A percentile compares a stretch with the other conserved stretches of the same genome.
Conservation (phyloP, 2,888 invertebrate species). For the Drosophila flavopinicola region DNA sequence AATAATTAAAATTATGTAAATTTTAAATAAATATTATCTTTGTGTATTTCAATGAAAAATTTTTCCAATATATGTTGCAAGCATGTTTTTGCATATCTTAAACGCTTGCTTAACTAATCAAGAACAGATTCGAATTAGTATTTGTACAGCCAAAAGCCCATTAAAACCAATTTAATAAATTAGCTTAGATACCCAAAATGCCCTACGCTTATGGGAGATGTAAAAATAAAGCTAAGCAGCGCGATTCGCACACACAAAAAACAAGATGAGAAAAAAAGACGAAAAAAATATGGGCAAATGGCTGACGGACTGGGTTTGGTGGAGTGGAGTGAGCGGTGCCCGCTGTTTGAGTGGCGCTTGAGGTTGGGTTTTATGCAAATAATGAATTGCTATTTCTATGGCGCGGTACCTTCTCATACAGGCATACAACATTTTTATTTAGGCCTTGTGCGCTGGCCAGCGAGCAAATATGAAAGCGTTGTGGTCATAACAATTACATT, state of each 20-base stretch:
- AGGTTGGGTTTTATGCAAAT: conserved; percentile 56
- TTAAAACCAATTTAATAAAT: neutral
- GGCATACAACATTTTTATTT: conserved; percentile 47
- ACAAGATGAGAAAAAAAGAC: too few relatives aligned
- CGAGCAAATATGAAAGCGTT: conserved; percentile 21
- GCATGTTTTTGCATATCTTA: too few relatives aligned
- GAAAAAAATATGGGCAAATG: conserved; percentile 42
- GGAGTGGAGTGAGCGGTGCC: conserved; percentile 29
- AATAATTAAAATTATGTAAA: too few relatives aligned
- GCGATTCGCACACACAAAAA: conserved; percentile 18
- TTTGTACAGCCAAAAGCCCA: neutral
- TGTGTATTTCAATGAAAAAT: too few relatives aligned
- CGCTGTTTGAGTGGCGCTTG: conserved; percentile 46
- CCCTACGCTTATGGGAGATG: conserved; percentile 2
- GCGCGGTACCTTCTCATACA: conserved; percentile 4
- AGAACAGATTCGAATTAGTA: too few relatives aligned
- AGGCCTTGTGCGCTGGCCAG: conserved; percentile 31
- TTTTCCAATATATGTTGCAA: too few relatives aligned
- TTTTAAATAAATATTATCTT: too few relatives aligned
- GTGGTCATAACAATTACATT: conserved; percentile 74
- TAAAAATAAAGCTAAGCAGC: conserved; percentile 24
- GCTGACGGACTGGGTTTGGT: conserved; percentile 11
- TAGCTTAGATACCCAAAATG: neutral
- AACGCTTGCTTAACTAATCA: too few relatives aligned
- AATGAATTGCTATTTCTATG: conserved; percentile 60